Evolutionary conservation across 2,797 vertebrate genomes (phyloP).

Genomic region (Dendrocincla fuliginosa): DNA sequence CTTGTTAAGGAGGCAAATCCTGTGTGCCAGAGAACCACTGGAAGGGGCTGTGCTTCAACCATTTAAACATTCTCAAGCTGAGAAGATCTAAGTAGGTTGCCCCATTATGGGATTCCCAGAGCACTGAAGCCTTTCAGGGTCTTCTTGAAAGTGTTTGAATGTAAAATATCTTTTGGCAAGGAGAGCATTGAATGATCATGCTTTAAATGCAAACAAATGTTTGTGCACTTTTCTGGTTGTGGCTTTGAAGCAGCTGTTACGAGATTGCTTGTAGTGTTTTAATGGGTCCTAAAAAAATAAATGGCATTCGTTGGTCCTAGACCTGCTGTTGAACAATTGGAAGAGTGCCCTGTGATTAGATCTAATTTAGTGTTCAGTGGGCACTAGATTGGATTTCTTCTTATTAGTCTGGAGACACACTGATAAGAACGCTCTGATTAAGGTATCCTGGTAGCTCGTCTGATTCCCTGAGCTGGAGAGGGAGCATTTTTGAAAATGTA

Average conservation of each 20-base stretch:
- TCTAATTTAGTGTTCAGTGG: slow-evolving; percentile 64
- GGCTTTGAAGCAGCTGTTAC: slow-evolving; percentile 21
- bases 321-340: slow-evolving; percentile 56
- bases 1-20: neutral
- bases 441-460: slow-evolving; percentile 48
- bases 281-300: neutral
- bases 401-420: slow-evolving; percentile 71
- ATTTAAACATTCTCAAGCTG: neutral
- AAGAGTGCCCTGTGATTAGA: slow-evolving; percentile 64
- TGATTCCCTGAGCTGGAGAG: slow-evolving; percentile 62
- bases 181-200: neutral
- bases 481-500: neutral
- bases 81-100: neutral
- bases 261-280: slow-evolving; percentile 20
- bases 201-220: neutral
- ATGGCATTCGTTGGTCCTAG: slow-evolving; percentile 26
- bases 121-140: neutral
- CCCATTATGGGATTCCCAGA: neutral
- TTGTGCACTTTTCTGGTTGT: neutral
- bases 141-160: neutral
- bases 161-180: neutral
- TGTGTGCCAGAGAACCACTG: neutral
- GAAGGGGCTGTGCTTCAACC: neutral
- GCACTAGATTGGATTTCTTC: slow-evolving; percentile 74
- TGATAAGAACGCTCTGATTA: slow-evolving; percentile 70